Evolutionary conservation across 2,797 vertebrate species (phyloP), one percentile per base, ranked within the genome.

Genomic region (Zalophus californianus): DNA sequence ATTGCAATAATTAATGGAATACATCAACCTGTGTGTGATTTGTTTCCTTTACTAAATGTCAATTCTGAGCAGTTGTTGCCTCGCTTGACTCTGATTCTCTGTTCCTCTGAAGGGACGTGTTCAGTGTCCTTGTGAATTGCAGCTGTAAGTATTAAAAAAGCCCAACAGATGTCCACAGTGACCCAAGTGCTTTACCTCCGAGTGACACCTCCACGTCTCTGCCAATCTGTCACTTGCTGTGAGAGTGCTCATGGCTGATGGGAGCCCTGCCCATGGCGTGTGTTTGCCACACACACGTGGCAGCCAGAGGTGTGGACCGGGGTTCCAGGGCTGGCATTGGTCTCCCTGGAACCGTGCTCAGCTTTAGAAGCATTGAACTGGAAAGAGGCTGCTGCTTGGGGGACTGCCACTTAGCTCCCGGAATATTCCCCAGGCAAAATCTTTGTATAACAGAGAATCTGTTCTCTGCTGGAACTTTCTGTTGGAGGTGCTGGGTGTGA

Each of bases 21-120:
- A 16, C 25, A 0, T 0, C 0, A 4, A 48, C 7, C 4, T 0
- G 11, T 3, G 0, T 0, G 0, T 13, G 32, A 25, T 41, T 41
- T 20, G 12, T 5, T 32, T n/a, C n/a, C 78, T 10, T 62, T 5
- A 1, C 44, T 5, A 4, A 64, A 56, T 32, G 4, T 27, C 32
- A 5, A 35, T 7, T 10, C 23, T 1, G 50, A 44, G 5, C 4
- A 8, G 70, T 9, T 3, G 0, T 3, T 9, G 4, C n/a, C 44
- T 1, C 11, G 7, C 23, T 2, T n/a, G 27, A 23, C 38, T 20
- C 48, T 2, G 13, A 25, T 11, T 10, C 25, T 5, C 8, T 23
- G 0, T 16, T 58, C 32, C 10, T 27, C 70, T 16, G 0, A 5
- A 60, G 35, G 20, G n/a, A 3, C 0, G 21, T 0, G 5, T 6